Percentiles rank a stretch among this genome's conserved stretches.
Evolutionary conservation across 1,140 invertebrate species (phyloP).

Genomic region (Cyphomyrmex costatus): DNA sequence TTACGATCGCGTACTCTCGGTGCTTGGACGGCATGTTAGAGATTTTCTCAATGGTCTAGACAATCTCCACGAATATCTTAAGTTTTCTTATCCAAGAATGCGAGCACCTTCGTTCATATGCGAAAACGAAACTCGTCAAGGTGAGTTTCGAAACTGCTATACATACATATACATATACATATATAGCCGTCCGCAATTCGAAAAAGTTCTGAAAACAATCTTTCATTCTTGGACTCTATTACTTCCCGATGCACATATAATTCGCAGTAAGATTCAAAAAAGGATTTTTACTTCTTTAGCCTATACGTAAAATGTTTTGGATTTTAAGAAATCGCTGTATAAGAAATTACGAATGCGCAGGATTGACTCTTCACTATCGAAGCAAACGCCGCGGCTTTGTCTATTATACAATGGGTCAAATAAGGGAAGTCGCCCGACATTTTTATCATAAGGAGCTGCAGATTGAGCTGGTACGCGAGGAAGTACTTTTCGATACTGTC

Average conservation of each 20-base stretch:
- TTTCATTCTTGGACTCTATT: neutral
- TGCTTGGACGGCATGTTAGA: conserved; percentile 96
- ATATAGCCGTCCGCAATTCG: neutral
- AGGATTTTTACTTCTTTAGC: neutral
- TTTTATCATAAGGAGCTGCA: conserved; percentile 98
- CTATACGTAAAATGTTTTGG: conserved; percentile 16
- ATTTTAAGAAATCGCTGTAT: conserved; percentile 1
- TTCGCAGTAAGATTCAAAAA: neutral
- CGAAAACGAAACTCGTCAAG: conserved; percentile 96
- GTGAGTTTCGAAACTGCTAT: conserved; percentile 61
- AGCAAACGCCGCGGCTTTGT: conserved; percentile 97
- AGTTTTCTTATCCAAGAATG: conserved; percentile 98
- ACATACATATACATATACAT: no score
- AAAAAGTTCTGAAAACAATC: neutral
- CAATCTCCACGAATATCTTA: conserved; percentile 98
- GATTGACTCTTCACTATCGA: conserved; percentile 96
- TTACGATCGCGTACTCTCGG: conserved; percentile 96
- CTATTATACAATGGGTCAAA: conserved; percentile 99
- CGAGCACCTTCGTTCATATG: conserved; percentile 98
- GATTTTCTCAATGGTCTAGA: conserved; percentile 98
- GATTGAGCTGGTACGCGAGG: conserved; percentile 95
- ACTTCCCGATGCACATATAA: neutral
- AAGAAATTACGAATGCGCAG: conserved; percentile 81
- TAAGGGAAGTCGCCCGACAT: conserved; percentile 95
- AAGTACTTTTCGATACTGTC: conserved; percentile 95